Evolutionary conservation across 2,797 vertebrate species (phyloP).

Genomic region (Hoplostethus mediterraneus): DNA sequence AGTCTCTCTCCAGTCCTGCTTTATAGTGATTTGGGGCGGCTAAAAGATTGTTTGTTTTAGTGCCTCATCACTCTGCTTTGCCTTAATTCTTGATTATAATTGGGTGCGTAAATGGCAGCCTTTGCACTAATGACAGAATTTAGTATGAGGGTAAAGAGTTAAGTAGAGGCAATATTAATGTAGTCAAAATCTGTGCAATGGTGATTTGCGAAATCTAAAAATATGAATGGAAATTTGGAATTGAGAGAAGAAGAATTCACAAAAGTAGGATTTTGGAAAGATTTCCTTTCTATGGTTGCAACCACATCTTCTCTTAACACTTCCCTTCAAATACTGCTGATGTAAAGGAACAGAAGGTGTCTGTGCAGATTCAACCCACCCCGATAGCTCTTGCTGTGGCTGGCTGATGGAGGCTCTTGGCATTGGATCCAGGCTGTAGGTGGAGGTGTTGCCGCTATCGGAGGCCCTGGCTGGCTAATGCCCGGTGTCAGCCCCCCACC

Average conservation of each 20-base stretch:
- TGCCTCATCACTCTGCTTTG: conserved; percentile 28
- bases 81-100: conserved; percentile 12
- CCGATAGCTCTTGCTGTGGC: conserved; percentile 3
- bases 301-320: not conserved
- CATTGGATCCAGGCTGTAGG: conserved; percentile 44
- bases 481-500: conserved; percentile 82
- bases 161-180: not conserved
- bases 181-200: not conserved
- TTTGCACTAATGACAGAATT: conserved; percentile 14
- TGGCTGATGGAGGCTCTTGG: conserved; percentile 37
- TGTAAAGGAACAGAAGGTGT: conserved; percentile 21
- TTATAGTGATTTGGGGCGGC: conserved; percentile 34
- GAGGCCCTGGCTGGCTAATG: conserved; percentile 72
- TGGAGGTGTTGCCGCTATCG: conserved; percentile 77
- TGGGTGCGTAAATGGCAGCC: not conserved
- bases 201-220: not conserved
- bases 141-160: not conserved
- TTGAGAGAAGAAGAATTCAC: not conserved
- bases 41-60: conserved; percentile 34
- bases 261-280: not conserved
- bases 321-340: conserved; percentile 18
- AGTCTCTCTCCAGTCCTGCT: conserved; percentile 50
- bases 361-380: conserved; percentile 18
- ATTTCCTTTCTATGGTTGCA: not conserved
- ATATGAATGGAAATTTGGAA: not conserved